Base-by-base conservation (phyloP, 2,797 vertebrate species). In the Amazonetta brasiliensis region DNA sequence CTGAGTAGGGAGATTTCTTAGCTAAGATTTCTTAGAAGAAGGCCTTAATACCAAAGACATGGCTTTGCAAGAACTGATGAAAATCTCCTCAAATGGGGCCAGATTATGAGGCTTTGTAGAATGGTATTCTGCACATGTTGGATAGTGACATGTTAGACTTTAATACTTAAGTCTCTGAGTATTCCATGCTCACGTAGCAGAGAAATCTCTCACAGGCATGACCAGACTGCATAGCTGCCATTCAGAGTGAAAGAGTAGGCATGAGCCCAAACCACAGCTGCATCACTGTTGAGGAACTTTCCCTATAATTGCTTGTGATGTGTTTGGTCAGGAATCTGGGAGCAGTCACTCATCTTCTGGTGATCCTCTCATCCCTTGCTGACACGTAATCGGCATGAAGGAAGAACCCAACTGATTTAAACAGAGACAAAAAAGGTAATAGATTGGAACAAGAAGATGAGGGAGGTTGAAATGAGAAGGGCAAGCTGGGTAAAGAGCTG, bases 1-100 rank as follows among this genome's bases (percentile, higher is more conserved):
- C 78, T 1, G 1, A 66, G 59, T 58, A 82, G n/a, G 25, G 81
- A 74, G 23, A 50, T 50, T 50, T 50, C 48, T 50, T 25, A 50
- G 71, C 33, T 87, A 54, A 92, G 67, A 82, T 64, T 93, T 94
- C 59, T 67, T 8, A 91, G 46, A 54, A 86, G 84, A 41, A 82
- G 50, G 43, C n/a, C 39, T 86, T 84, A 56, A 19, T 60, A 76
- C 77, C 43, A 71, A 86, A 88, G 55, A 79, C 16, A 6, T 76
- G 55, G 43, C 16, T 66, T 73, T 84, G 76, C 69, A 81, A 91
- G 71, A 43, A 43, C 69, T 58, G 41, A 31, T n/a, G 50, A 92
- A 85, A 91, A 78, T 84, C 48, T 92, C 46, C 22, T 72, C 33
- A 76, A 84, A 76, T 76, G 8, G 90, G 73, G 59, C 13, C 46